phyloP scores from a whole-genome alignment of 2,113 vertebrate genomes.

The Ammospiza nelsoni region DNA sequence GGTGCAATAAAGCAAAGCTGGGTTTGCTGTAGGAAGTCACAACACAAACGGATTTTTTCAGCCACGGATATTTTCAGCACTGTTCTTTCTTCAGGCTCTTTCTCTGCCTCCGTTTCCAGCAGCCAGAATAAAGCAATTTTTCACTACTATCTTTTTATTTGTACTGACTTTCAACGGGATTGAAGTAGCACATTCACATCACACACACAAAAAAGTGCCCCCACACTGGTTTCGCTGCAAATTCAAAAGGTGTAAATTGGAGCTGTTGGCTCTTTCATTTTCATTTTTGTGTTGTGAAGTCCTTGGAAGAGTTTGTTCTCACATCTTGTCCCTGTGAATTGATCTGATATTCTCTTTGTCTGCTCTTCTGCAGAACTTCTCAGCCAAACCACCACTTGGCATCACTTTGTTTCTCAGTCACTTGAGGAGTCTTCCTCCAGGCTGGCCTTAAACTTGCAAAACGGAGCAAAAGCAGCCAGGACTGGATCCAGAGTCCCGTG shows the following conservation, averaged over 20 bases:
- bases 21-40: constrained; percentile 28
- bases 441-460: constrained; percentile 15
- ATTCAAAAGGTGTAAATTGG: background rate
- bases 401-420: background rate
- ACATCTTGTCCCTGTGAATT: constrained; percentile 22
- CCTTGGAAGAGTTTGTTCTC: background rate
- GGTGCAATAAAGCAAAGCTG: constrained; percentile 1
- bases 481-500: fast-evolving
- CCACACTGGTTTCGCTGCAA: background rate
- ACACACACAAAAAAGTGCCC: background rate
- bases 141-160: constrained; percentile 39
- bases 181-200: background rate
- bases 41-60: background rate
- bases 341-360: background rate
- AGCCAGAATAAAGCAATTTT: constrained; percentile 50
- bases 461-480: background rate
- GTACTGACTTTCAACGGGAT: background rate
- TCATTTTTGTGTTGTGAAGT: background rate
- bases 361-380: background rate
- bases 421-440: background rate
- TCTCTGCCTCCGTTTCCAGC: background rate
- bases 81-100: constrained; percentile 12
- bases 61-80: constrained; percentile 56
- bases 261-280: constrained; percentile 8
- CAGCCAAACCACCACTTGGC: background rate